These are phyloP conservation scores for Tetragonula carbonaria DNA, from an alignment of 2,888 invertebrate species.

Conservation along the genomic window DNA sequence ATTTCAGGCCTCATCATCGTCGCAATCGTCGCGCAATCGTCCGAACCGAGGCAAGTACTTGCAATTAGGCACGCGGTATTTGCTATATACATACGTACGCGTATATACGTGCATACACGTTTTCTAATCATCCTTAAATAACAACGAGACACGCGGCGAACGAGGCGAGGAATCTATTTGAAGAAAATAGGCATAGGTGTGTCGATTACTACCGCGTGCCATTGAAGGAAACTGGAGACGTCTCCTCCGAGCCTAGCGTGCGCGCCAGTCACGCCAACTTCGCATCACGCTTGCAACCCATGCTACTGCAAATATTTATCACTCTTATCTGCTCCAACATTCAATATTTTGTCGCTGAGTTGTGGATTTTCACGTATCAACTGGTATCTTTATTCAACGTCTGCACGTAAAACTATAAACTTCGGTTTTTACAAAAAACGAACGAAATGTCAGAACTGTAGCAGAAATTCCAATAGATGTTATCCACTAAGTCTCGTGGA, in stretches of 20 bases:
- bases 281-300: neutral
- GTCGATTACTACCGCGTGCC: constrained; percentile 42
- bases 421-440: neutral
- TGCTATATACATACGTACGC: no score
- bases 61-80: no score
- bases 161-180: constrained; percentile 51
- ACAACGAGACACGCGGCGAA: constrained; percentile 74
- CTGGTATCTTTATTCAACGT: neutral
- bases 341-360: neutral
- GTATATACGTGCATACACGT: constrained; percentile 23
- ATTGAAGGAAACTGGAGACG: constrained; percentile 37
- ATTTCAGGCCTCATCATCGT: constrained; percentile 76
- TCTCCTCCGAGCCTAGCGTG: constrained; percentile 1
- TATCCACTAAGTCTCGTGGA: no score
- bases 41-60: constrained; percentile 63
- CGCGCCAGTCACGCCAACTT: constrained; percentile 34
- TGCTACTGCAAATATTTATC: neutral
- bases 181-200: constrained; percentile 49
- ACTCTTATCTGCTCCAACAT: neutral
- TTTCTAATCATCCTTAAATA: constrained; percentile 77
- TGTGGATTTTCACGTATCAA: neutral
- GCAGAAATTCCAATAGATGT: no score
- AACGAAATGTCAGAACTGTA: no score
- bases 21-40: constrained; percentile 73
- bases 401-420: neutral